Conservation (phyloP, 2,888 invertebrate species). For the Pycnomerus fuliginosus region DNA sequence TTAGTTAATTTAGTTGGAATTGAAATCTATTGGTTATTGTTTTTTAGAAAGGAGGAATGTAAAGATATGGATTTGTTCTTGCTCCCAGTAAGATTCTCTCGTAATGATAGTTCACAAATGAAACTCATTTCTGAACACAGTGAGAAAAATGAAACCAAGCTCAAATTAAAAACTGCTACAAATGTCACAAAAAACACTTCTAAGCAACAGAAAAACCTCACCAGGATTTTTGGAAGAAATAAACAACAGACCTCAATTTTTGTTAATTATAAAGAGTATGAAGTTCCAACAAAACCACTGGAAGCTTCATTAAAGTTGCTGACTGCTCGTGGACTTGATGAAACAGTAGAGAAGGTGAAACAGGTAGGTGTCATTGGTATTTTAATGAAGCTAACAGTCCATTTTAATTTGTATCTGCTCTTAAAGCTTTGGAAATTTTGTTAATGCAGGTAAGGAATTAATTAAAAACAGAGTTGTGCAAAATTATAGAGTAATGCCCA, state of each 20-base stretch:
- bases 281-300: constrained; percentile 33
- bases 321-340: constrained; percentile 29
- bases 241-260: constrained; percentile 55
- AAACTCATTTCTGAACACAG: constrained; percentile 9
- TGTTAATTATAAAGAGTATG: constrained; percentile 57
- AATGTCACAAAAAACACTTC: background rate
- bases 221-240: constrained; percentile 13
- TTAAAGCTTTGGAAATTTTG: too few relatives aligned
- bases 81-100: constrained; percentile 16
- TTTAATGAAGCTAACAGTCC: too few relatives aligned
- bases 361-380: constrained; percentile 33
- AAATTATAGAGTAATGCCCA: too few relatives aligned
- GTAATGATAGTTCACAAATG: constrained; percentile 9
- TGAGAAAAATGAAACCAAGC: constrained; percentile 9
- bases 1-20: constrained; percentile 9
- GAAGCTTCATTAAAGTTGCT: constrained; percentile 26
- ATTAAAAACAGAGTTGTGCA: too few relatives aligned
- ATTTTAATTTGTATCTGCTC: too few relatives aligned
- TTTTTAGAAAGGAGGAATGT: constrained; percentile 10
- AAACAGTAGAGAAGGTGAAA: constrained; percentile 47
- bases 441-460: too few relatives aligned
- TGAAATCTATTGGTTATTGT: constrained; percentile 3
- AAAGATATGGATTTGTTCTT: constrained; percentile 20
- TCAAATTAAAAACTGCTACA: constrained; percentile 1
- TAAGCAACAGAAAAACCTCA: constrained; percentile 11